Conservation (phyloP, 1,140 invertebrate genomes). For the Heterodera carotae region DNA sequence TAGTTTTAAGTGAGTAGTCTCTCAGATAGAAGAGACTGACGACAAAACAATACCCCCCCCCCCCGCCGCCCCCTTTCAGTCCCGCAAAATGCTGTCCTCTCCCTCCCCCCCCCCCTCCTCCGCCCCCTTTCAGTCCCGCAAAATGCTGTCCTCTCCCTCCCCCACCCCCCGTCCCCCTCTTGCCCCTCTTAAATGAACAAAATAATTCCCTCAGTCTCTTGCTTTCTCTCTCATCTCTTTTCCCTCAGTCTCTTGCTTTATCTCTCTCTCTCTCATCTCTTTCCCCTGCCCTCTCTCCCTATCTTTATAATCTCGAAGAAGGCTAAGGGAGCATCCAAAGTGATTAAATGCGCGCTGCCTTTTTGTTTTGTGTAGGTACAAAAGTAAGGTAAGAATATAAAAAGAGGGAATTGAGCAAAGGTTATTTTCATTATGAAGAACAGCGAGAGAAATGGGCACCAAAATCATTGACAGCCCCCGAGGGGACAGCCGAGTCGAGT, state of each 20-base stretch:
- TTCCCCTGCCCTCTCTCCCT: not conserved
- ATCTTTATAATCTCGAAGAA: not conserved
- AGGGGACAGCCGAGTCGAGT: too few relatives aligned
- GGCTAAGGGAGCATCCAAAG: not conserved
- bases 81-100: too few relatives aligned
- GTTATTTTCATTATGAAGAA: not conserved
- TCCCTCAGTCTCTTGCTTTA: not conserved
- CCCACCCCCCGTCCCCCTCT: not conserved
- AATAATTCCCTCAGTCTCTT: slow-evolving; percentile 19
- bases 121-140: too few relatives aligned
- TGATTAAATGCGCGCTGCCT: not conserved
- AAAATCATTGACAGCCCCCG: too few relatives aligned
- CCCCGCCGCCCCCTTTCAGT: too few relatives aligned
- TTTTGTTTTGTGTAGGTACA: not conserved
- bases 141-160: too few relatives aligned
- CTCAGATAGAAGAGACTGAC: not conserved
- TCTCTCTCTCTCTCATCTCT: not conserved
- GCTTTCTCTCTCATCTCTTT: not conserved
- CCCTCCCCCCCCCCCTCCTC: too few relatives aligned
- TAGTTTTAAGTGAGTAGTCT: not conserved
- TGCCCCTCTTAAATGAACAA: too few relatives aligned
- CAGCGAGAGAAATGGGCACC: too few relatives aligned
- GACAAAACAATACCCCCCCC: not conserved
- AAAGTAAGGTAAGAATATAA: not conserved
- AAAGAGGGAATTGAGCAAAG: not conserved